A percentile compares a stretch with the other conserved stretches of the same genome.
Evolutionary conservation across 1,140 invertebrate genomes (phyloP).

Genomic region (Meteorus sp.): DNA sequence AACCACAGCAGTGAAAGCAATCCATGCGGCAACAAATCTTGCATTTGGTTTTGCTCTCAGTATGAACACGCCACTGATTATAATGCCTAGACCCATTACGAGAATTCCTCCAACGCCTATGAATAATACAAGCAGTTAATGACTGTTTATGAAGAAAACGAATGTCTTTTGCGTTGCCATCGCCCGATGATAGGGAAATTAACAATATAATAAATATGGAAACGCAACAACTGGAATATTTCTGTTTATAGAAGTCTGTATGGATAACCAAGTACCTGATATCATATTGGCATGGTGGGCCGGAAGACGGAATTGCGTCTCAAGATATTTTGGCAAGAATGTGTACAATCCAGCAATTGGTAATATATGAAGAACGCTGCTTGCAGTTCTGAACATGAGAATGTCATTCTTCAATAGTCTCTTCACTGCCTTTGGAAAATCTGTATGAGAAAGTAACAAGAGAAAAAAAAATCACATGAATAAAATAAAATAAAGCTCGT

Average conservation of each 20-base stretch:
- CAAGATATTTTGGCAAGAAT: slow-evolving; percentile 91
- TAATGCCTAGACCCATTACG: slow-evolving; percentile 89
- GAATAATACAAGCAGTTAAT: no score
- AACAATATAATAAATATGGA: not conserved
- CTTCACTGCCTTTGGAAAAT: slow-evolving; percentile 86
- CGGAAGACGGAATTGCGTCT: slow-evolving; percentile 86
- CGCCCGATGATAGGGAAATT: no score
- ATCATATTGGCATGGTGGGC: slow-evolving; percentile 89
- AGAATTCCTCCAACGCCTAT: slow-evolving; percentile 86
- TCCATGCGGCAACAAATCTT: slow-evolving; percentile 85
- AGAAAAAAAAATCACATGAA: not conserved
- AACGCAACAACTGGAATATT: not conserved
- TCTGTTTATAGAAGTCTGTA: not conserved
- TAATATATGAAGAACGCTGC: slow-evolving; percentile 84
- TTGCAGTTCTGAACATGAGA: slow-evolving; percentile 85
- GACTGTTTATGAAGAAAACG: no score
- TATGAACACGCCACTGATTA: slow-evolving; percentile 84
- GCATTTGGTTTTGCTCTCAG: slow-evolving; percentile 81
- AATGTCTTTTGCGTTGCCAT: no score
- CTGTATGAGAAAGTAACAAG: no score
- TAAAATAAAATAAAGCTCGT: not conserved
- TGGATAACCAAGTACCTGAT: slow-evolving; percentile 64
- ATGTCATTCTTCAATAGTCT: slow-evolving; percentile 87
- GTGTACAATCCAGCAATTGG: slow-evolving; percentile 90
- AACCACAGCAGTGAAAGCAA: slow-evolving; percentile 83